phyloP scores from a whole-genome alignment of 2,113 vertebrate genomes.

The Grantiella picta region DNA sequence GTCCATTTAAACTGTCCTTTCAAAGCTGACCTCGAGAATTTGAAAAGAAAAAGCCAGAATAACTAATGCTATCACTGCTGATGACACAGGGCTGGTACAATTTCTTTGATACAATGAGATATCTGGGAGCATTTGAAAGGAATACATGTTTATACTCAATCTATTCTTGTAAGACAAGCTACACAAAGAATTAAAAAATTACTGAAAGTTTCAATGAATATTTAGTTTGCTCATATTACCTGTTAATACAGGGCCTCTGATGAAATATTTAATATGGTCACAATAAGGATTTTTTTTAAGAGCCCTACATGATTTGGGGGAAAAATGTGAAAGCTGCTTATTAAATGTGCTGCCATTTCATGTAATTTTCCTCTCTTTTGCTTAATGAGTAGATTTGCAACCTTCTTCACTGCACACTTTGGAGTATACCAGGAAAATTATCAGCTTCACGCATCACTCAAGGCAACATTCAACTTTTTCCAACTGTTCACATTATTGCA shows the following conservation, averaged over 20 bases:
- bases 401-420: background rate
- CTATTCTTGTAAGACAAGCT: background rate
- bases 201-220: background rate
- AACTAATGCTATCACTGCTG: background rate
- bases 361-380: background rate
- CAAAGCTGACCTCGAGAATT: background rate
- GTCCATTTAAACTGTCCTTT: background rate
- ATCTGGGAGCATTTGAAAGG: background rate
- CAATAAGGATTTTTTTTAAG: background rate
- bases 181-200: background rate
- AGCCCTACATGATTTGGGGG: background rate
- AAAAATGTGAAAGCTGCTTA: background rate
- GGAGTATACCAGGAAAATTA: background rate
- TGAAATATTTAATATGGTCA: background rate
- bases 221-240: background rate
- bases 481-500: background rate
- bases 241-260: background rate
- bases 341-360: background rate
- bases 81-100: background rate
- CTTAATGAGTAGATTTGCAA: background rate
- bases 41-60: background rate
- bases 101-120: background rate
- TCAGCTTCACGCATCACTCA: background rate
- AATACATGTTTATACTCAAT: background rate
- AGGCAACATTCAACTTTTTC: background rate